phyloP scores from a whole-genome alignment of 1,140 invertebrate species.

The Drosophila burlai region DNA sequence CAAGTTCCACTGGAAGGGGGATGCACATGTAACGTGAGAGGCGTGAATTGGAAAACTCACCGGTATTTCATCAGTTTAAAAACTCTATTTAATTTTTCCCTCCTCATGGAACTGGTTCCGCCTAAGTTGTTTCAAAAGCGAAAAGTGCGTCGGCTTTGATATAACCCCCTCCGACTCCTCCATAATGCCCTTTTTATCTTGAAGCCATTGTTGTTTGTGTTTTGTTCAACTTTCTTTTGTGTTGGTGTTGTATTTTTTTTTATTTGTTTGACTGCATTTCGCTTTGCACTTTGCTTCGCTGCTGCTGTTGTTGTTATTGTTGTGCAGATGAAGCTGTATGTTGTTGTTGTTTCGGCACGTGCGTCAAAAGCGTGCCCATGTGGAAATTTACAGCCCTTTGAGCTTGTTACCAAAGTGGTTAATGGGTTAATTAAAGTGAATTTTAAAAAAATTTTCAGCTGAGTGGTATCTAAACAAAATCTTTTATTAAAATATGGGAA shows the following conservation, averaged over 20 bases:
- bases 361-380: constrained; percentile 45
- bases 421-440: not conserved
- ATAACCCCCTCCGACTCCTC: not conserved
- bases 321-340: constrained; percentile 21
- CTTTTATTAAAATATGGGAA: no score
- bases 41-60: constrained; percentile 72
- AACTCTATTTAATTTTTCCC: constrained; percentile 34
- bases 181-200: no score
- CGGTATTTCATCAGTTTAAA: constrained; percentile 63
- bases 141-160: constrained; percentile 68
- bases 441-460: no score
- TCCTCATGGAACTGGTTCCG: constrained; percentile 53
- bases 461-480: no score
- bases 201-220: no score
- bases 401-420: constrained; percentile 6
- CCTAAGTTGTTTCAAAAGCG: constrained; percentile 67
- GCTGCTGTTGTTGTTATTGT: constrained; percentile 24
- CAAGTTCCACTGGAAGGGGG: not conserved
- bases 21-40: constrained; percentile 21
- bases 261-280: no score
- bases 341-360: constrained; percentile 60
- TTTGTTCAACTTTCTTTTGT: no score
- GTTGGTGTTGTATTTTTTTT: no score
- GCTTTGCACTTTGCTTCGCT: no score
- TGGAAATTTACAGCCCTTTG: constrained; percentile 53